phyloP scores from a whole-genome alignment of 2,113 vertebrate genomes.

The Bubo bubo region DNA sequence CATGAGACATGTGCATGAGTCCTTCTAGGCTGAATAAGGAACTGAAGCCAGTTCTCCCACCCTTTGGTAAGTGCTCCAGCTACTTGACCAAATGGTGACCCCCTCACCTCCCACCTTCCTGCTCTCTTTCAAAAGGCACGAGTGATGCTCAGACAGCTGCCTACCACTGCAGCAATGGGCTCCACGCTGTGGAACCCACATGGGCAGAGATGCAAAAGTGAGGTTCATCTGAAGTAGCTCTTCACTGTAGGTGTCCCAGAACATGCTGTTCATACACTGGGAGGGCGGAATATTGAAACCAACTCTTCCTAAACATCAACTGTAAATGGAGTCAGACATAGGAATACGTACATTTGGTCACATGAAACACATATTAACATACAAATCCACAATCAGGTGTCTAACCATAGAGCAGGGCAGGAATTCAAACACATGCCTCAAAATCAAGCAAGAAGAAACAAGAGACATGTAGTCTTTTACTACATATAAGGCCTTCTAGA shows the following conservation, averaged over 20 bases:
- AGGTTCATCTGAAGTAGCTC: neutral
- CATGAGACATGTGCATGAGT: neutral
- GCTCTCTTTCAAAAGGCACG: neutral
- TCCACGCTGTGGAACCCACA: fast-evolving
- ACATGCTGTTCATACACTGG: neutral
- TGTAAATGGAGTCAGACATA: neutral
- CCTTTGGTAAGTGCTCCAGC: neutral
- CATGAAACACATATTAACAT: neutral
- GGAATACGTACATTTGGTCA: neutral
- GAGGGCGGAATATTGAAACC: neutral
- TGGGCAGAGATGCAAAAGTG: neutral
- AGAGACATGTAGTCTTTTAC: neutral
- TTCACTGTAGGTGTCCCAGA: neutral
- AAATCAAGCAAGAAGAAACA: neutral
- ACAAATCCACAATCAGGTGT: neutral
- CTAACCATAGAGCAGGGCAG: neutral
- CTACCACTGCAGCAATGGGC: neutral
- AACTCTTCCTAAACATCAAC: neutral
- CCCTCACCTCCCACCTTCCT: neutral
- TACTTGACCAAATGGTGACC: neutral
- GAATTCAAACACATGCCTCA: neutral
- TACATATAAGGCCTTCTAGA: neutral
- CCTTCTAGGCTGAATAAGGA: neutral
- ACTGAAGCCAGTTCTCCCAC: neutral
- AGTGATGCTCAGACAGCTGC: neutral